These are phyloP conservation scores for Myopa testacea DNA, from an alignment of 2,888 invertebrate species.

Conservation along the genomic window DNA sequence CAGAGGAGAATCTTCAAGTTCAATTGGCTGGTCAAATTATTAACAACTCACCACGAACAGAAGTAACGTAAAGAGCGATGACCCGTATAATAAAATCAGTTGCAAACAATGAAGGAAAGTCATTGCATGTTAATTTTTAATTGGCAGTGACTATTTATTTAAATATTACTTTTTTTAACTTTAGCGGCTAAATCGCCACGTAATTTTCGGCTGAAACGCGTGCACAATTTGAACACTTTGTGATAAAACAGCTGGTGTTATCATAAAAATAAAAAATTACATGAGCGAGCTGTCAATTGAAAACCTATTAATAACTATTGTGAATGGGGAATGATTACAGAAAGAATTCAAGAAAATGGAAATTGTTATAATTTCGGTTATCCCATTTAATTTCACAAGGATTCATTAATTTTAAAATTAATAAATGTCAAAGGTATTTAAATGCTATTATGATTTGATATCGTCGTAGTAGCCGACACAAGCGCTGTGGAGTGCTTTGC, in stretches of 20 bases:
- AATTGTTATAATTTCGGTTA: too few relatives aligned
- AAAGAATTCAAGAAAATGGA: too few relatives aligned
- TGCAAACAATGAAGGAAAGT: slow-evolving; percentile 51
- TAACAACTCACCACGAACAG: slow-evolving; percentile 51
- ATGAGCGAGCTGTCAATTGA: not conserved
- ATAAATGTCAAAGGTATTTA: slow-evolving; percentile 53
- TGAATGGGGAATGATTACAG: too few relatives aligned
- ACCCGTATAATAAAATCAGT: slow-evolving; percentile 53
- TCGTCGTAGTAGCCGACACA: slow-evolving; percentile 83
- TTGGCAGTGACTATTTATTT: not conserved
- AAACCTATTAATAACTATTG: not conserved
- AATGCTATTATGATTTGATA: slow-evolving; percentile 77
- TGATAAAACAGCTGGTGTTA: too few relatives aligned
- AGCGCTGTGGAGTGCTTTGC: slow-evolving; percentile 78
- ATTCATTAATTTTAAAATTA: slow-evolving; percentile 42
- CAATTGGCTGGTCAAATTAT: not conserved
- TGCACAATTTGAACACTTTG: too few relatives aligned
- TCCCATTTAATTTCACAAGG: too few relatives aligned
- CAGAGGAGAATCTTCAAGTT: slow-evolving; percentile 53
- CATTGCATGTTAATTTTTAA: slow-evolving; percentile 44
- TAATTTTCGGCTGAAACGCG: slow-evolving; percentile 26
- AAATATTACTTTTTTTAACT: slow-evolving; percentile 28
- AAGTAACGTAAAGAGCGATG: slow-evolving; percentile 51
- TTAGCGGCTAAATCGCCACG: slow-evolving; percentile 43
- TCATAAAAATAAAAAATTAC: not conserved